Evolutionary conservation across 2,113 vertebrate genomes (phyloP).

Genomic region (Plestiodon gilberti): DNA sequence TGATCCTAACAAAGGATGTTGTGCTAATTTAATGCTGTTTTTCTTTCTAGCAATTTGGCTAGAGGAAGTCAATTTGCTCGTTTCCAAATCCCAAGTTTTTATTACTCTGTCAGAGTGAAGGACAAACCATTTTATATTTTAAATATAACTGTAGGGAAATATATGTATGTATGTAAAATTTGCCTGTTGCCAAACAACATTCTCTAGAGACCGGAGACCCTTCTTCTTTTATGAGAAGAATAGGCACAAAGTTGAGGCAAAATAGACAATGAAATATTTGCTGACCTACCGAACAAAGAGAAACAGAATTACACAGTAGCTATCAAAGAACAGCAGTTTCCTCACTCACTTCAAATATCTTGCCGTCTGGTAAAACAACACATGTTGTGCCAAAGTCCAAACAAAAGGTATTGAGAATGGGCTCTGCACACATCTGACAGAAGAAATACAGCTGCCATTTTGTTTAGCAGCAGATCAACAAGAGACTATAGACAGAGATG

Average conservation of each 20-base stretch:
- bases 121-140: constrained; percentile 5
- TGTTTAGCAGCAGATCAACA: constrained; percentile 43
- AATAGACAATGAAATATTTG: constrained; percentile 64
- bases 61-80: constrained; percentile 33
- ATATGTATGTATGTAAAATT: constrained; percentile 41
- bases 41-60: constrained; percentile 25
- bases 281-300: constrained; percentile 55
- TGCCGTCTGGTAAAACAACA: constrained; percentile 9
- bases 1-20: constrained; percentile 1
- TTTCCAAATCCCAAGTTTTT: constrained; percentile 44
- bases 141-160: background rate
- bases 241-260: constrained; percentile 30
- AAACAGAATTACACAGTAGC: constrained; percentile 56
- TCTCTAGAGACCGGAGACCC: constrained; percentile 53
- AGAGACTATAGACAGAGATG: background rate
- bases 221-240: constrained; percentile 43
- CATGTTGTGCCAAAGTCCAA: background rate
- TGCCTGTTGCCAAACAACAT: constrained; percentile 42
- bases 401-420: constrained; percentile 25
- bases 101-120: constrained; percentile 24
- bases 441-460: constrained; percentile 38
- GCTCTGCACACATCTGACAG: background rate
- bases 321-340: constrained; percentile 40
- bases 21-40: constrained; percentile 9
- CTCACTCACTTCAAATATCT: constrained; percentile 41